A percentile compares a stretch with the other conserved stretches of the same genome.
Conservation (phyloP, 53 echinoderm and acorn worm genomes). For the Holothuria scabra region DNA sequence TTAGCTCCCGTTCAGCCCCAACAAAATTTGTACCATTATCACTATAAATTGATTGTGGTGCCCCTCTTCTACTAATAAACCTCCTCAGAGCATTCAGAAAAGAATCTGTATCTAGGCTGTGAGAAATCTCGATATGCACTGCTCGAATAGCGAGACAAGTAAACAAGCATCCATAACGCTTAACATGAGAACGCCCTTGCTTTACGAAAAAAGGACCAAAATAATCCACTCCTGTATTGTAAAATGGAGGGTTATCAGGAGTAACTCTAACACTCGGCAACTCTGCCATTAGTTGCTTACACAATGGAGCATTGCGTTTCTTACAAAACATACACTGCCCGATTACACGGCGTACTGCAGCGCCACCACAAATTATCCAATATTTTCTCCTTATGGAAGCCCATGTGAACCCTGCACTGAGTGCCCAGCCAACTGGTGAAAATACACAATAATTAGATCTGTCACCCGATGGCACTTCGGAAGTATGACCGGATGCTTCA, state of each 20-base stretch:
- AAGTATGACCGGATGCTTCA: too few species aligned
- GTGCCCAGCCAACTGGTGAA: too few species aligned
- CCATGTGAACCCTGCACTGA: too few species aligned
- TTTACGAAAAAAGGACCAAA: not conserved
- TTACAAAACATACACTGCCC: too few species aligned
- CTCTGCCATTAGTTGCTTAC: not conserved
- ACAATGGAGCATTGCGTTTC: not conserved
- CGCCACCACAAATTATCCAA: too few species aligned
- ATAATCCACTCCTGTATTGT: not conserved
- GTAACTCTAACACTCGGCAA: not conserved
- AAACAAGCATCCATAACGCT: not conserved
- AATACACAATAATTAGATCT: too few species aligned
- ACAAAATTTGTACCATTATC: constrained; percentile 3
- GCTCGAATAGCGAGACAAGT: constrained; percentile 1
- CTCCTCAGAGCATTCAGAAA: not conserved
- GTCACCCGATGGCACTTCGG: too few species aligned
- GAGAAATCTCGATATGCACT: constrained; percentile 1
- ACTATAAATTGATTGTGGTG: not conserved
- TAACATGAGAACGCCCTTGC: not conserved
- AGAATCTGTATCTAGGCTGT: not conserved
- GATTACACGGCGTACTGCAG: too few species aligned
- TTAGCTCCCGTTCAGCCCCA: not conserved
- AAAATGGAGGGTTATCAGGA: not conserved
- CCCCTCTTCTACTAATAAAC: constrained; percentile 10
- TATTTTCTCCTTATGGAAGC: too few species aligned